These are phyloP conservation scores for Bradypus variegatus DNA, from an alignment of 2,797 vertebrate genomes.

Conservation along the genomic window DNA sequence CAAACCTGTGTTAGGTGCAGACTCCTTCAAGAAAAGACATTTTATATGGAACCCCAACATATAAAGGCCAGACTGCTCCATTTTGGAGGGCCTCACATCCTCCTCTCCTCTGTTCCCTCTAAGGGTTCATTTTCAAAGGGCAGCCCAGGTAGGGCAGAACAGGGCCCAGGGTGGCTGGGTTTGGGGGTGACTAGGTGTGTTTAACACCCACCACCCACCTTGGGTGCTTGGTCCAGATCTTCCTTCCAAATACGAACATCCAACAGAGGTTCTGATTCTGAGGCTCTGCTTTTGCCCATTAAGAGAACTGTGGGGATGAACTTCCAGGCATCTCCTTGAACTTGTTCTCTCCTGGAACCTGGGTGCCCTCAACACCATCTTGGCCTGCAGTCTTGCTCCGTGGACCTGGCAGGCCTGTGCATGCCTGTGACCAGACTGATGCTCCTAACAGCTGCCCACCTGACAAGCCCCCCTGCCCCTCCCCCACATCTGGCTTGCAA, in stretches of 20 bases:
- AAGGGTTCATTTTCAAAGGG: neutral
- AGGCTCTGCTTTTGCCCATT: neutral
- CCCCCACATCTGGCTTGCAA: neutral
- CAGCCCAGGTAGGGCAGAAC: neutral
- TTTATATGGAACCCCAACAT: neutral
- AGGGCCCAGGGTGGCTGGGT: neutral
- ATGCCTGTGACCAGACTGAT: neutral
- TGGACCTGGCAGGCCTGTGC: neutral
- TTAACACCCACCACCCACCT: no score
- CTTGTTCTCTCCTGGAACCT: neutral
- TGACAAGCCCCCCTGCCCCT: no score
- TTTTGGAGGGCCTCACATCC: neutral
- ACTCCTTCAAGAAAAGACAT: neutral
- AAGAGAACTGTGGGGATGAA: neutral
- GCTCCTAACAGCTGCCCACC: neutral
- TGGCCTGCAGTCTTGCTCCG: neutral
- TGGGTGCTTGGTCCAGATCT: neutral
- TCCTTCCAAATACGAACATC: neutral
- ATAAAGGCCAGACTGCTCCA: neutral
- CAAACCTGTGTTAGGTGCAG: neutral
- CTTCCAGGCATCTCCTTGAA: neutral
- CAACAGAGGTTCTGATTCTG: neutral
- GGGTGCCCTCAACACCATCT: neutral
- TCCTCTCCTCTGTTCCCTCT: neutral
- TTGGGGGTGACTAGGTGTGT: neutral